Percentiles rank a stretch among this genome's conserved stretches.
phyloP scores from a whole-genome alignment of 2,113 vertebrate species.

The Spermophilus dauricus region DNA sequence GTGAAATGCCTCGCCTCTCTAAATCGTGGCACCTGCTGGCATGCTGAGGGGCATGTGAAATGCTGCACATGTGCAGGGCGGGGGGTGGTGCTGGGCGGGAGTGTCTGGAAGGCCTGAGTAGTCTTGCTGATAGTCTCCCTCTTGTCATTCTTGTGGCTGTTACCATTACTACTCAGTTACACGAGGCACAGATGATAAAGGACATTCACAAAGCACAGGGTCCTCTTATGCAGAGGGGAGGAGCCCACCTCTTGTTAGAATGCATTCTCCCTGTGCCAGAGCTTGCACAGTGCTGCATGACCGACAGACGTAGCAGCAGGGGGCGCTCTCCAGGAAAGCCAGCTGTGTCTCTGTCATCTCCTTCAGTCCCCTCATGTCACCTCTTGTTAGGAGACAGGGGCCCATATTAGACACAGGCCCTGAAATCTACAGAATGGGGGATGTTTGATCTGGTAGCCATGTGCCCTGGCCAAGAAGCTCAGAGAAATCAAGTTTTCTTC shows the following conservation, averaged over 20 bases:
- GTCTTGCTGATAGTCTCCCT: rapidly evolving
- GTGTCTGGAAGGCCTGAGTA: too few relatives aligned
- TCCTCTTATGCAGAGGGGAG: rapidly evolving
- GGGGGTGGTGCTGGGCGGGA: background rate
- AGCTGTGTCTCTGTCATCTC: background rate
- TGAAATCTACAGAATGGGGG: background rate
- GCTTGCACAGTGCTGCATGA: rapidly evolving
- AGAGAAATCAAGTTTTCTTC: rapidly evolving
- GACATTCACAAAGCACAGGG: rapidly evolving
- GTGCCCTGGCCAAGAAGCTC: background rate
- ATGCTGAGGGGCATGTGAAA: rapidly evolving
- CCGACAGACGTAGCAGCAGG: rapidly evolving
- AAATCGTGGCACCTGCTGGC: rapidly evolving
- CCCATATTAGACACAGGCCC: background rate
- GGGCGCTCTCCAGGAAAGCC: background rate
- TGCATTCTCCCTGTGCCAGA: rapidly evolving
- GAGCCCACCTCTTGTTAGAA: background rate
- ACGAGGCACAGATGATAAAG: rapidly evolving
- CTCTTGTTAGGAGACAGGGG: background rate
- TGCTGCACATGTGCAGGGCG: background rate
- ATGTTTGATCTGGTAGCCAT: rapidly evolving
- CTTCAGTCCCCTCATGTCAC: background rate
- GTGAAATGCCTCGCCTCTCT: rapidly evolving
- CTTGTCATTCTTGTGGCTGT: rapidly evolving
- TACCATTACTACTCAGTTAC: rapidly evolving